A percentile compares a stretch with the other conserved stretches of the same genome.
Conservation (phyloP, 2,888 invertebrate genomes). For the Mycogona germanica region DNA sequence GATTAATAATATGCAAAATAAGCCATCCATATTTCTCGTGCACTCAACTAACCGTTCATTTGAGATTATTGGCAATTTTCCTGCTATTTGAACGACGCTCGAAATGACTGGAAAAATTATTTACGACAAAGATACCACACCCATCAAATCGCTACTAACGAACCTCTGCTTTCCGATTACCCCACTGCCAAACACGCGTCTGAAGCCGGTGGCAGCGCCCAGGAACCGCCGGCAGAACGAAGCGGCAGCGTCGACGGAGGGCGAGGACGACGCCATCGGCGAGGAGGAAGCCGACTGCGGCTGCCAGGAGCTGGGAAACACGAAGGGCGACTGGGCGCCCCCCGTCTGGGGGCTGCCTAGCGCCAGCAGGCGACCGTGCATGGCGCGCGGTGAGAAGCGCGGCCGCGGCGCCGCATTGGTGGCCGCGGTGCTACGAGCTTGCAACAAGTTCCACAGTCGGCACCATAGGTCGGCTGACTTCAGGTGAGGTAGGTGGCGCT, state of each 20-base stretch:
- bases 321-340: background rate
- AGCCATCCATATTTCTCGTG: too few species aligned
- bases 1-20: too few species aligned
- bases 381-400: constrained; percentile 1
- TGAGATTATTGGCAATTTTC: too few species aligned
- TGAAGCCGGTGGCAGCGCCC: background rate
- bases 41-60: too few species aligned
- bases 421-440: constrained; percentile 42
- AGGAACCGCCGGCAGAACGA: constrained; percentile 9
- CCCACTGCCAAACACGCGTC: background rate
- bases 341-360: constrained; percentile 1
- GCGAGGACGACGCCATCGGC: background rate
- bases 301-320: background rate
- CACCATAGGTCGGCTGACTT: constrained; percentile 61
- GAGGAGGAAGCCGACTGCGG: background rate
- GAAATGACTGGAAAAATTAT: background rate
- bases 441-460: constrained; percentile 52
- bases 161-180: background rate
- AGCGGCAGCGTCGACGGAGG: background rate
- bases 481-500: constrained; percentile 66
- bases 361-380: background rate
- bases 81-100: background rate
- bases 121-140: background rate
- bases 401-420: constrained; percentile 35
- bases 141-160: background rate